Base-by-base conservation (phyloP, 1,140 invertebrate species). In the Drosophila setifemur region DNA sequence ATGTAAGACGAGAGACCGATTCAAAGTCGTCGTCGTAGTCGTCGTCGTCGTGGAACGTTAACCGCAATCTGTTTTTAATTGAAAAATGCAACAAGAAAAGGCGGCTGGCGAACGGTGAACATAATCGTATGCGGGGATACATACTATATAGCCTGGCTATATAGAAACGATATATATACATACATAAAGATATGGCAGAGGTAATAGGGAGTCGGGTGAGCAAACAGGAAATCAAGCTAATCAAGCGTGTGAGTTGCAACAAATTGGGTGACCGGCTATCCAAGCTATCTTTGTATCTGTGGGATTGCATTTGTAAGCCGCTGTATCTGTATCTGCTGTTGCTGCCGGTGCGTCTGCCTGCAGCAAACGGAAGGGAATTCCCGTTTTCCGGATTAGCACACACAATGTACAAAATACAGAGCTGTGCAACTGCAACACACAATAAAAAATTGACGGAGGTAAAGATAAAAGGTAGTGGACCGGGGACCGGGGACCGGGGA, bases 1-100 rank as follows among this genome's bases (percentile, higher is more conserved):
- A 26, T 78, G 79, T 83, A 83, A 83, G 70, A 54, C 71, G 79
- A 83, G 79, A 71, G 85, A 79, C 58, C n/a, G 47, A 53, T 72
- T 83, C 79, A 83, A 83, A 83, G 79, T 85, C 79, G 74, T 58
- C 45, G n/a, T n/a, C n/a, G n/a, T 33, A 12, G 50, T 54, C n/a
- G n/a, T n/a, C n/a, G n/a, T n/a, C n/a, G n/a, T n/a, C n/a, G n/a
- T 75, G 52, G 50, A 66, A 76, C 58, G 54, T 55, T 69, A 83
- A 83, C 79, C 79, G 79, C 79, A 85, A 85, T 54, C 79, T 43
- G 79, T 85, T 85, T 83, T 71, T 74, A 83, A 83, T 83, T 83
- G 69, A 82, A 74, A n/a, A 73, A 50, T 31, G 33, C 26, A 39
- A 73, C 21, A 53, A 35, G 25, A 47, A 18, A 11, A 28, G n/a